Percentiles rank a stretch among this genome's conserved stretches.
phyloP scores from a whole-genome alignment of 2,113 vertebrate genomes.

The Zosterops pallidus region DNA sequence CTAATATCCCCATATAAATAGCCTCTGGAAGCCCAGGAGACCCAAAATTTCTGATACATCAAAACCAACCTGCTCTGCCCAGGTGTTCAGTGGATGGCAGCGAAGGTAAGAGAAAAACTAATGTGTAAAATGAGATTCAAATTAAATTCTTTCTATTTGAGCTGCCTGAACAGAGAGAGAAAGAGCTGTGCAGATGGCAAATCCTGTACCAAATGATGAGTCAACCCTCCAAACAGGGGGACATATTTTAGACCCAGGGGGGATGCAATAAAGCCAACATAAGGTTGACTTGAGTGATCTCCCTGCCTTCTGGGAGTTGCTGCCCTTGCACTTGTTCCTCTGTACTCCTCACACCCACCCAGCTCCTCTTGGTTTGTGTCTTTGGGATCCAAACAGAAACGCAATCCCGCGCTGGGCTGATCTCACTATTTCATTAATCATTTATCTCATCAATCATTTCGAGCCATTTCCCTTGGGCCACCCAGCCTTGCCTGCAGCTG shows the following conservation, averaged over 20 bases:
- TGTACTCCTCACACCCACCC: not conserved
- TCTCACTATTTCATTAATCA: slow-evolving; percentile 44
- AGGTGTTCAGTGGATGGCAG: not conserved
- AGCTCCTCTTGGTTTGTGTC: not conserved
- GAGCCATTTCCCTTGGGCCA: slow-evolving; percentile 21
- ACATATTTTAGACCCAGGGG: not conserved
- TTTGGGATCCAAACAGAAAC: not conserved
- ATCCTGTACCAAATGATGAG: not conserved
- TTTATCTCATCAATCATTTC: slow-evolving; percentile 54
- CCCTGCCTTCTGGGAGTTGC: not conserved
- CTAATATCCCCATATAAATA: not conserved
- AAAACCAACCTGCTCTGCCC: not conserved
- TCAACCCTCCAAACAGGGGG: not conserved
- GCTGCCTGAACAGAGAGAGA: not conserved
- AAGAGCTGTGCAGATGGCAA: not conserved
- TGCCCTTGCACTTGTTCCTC: not conserved
- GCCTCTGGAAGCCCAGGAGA: not conserved
- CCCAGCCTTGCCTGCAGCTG: slow-evolving; percentile 48
- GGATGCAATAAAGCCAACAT: not conserved
- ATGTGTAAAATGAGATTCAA: not conserved
- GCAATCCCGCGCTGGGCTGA: not conserved
- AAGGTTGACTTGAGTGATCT: not conserved
- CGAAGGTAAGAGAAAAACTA: not conserved
- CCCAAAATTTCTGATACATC: not conserved
- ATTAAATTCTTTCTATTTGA: not conserved